Conservation (phyloP, 2,888 invertebrate species). For the Caenorhabditis uteleia region DNA sequence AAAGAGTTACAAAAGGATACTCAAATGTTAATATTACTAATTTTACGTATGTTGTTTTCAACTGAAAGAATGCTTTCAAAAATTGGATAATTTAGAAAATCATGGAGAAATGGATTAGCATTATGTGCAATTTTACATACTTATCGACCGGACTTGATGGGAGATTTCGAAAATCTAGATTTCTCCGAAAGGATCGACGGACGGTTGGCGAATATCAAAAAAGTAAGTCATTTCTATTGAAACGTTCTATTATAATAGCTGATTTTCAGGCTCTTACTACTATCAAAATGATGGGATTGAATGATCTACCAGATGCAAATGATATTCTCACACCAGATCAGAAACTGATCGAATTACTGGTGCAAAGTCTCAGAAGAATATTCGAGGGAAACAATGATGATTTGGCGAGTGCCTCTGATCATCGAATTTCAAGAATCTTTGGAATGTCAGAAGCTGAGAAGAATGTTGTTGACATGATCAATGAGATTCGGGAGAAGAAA, state of each 20-base stretch:
- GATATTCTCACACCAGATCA: conserved; percentile 48
- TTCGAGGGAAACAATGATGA: conserved; percentile 40
- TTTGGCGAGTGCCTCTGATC: conserved; percentile 46
- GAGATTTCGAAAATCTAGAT: conserved; percentile 51
- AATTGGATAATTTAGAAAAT: conserved; percentile 46
- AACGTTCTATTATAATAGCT: neutral
- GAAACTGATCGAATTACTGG: conserved; percentile 34
- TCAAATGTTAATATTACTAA: conserved; percentile 53
- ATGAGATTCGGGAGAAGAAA: conserved; percentile 35
- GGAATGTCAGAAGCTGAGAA: conserved; percentile 47
- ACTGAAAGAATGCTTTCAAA: neutral
- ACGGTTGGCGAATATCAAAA: conserved; percentile 50
- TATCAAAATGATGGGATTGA: conserved; percentile 35
- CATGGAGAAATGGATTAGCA: conserved; percentile 63
- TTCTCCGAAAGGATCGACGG: conserved; percentile 54
- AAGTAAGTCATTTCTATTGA: too few relatives aligned
- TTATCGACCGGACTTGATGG: conserved; percentile 57
- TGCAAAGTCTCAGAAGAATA: conserved; percentile 39
- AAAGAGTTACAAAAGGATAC: conserved; percentile 57
- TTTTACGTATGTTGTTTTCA: conserved; percentile 48
- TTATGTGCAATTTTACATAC: conserved; percentile 66
- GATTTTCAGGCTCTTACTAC: conserved; percentile 41
- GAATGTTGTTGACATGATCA: conserved; percentile 48
- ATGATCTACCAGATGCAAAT: conserved; percentile 43
- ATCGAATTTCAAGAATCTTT: conserved; percentile 50